These are phyloP conservation scores for Speoplatyrhinus poulsoni DNA, from an alignment of 2,113 vertebrate genomes.

Conservation along the genomic window DNA sequence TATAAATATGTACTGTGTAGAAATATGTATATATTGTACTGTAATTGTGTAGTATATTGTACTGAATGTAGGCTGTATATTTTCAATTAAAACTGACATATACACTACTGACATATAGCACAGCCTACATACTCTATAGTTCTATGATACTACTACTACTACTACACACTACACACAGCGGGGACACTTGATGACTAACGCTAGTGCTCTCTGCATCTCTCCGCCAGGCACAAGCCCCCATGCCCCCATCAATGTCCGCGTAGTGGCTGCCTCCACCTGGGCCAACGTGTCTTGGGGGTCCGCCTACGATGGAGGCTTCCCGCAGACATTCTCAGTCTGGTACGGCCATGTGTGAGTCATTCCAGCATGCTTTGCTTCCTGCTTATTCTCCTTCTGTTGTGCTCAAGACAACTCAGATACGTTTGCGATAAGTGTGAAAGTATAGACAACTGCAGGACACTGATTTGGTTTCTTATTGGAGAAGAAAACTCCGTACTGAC, in stretches of 20 bases:
- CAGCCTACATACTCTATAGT: too few relatives aligned
- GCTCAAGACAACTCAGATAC: conserved; percentile 57
- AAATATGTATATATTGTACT: too few relatives aligned
- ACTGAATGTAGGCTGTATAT: too few relatives aligned
- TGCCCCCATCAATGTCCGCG: conserved; percentile 85
- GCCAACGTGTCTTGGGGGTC: conserved; percentile 96
- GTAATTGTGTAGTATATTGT: too few relatives aligned
- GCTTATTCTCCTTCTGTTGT: conserved; percentile 78
- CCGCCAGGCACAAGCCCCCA: conserved; percentile 95
- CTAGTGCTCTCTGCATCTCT: conserved; percentile 5
- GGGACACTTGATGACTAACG: conserved; percentile 28
- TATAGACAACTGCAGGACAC: conserved; percentile 10
- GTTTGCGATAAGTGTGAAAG: conserved; percentile 25
- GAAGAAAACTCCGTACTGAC: too few relatives aligned
- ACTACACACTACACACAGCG: neutral
- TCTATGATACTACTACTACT: too few relatives aligned
- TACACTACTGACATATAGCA: too few relatives aligned
- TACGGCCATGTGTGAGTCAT: conserved; percentile 99
- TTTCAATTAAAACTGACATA: too few relatives aligned
- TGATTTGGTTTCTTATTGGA: too few relatives aligned
- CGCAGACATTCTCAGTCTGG: conserved; percentile 99
- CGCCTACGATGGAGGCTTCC: conserved; percentile 94
- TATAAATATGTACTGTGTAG: too few relatives aligned
- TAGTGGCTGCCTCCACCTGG: conserved; percentile 88
- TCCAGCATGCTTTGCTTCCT: conserved; percentile 98